These are phyloP conservation scores for Kryptolebias ocellatus DNA, from an alignment of 2,797 vertebrate species.

Conservation along the genomic window DNA sequence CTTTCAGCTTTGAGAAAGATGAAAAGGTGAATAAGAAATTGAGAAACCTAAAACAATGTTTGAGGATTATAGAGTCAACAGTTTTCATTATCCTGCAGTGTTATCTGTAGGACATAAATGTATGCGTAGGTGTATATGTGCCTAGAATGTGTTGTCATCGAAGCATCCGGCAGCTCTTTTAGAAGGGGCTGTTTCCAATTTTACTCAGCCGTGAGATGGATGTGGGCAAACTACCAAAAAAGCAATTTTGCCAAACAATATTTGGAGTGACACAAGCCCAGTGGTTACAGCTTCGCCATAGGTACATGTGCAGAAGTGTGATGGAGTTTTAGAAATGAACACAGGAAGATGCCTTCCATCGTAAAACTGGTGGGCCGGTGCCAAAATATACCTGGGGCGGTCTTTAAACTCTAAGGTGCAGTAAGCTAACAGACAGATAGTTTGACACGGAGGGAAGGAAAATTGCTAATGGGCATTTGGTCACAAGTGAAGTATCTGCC, in stretches of 20 bases:
- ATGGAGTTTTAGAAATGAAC: constrained; percentile 48
- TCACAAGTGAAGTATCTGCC: constrained; percentile 58
- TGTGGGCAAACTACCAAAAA: constrained; percentile 39
- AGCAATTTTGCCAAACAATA: constrained; percentile 49
- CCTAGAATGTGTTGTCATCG: not conserved
- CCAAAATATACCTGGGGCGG: constrained; percentile 56
- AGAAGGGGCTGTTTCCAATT: constrained; percentile 21
- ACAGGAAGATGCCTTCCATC: constrained; percentile 59
- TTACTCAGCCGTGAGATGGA: constrained; percentile 33
- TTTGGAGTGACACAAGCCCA: constrained; percentile 70
- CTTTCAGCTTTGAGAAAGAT: constrained; percentile 11
- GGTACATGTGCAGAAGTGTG: constrained; percentile 48
- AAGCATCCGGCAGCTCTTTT: not conserved
- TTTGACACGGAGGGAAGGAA: constrained; percentile 38
- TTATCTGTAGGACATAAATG: too few relatives aligned
- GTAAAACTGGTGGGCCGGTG: constrained; percentile 47
- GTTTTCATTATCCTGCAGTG: not conserved
- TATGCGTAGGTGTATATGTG: too few relatives aligned
- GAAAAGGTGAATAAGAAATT: not conserved
- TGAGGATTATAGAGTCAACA: constrained; percentile 14
- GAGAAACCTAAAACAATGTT: not conserved
- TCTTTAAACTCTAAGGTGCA: constrained; percentile 70
- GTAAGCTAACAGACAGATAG: constrained; percentile 62
- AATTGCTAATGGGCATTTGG: constrained; percentile 49
- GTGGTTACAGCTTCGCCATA: constrained; percentile 55